Percentiles rank a stretch among this genome's conserved stretches.
phyloP scores from a whole-genome alignment of 2,113 vertebrate genomes.

The Chaetodon trifascialis region DNA sequence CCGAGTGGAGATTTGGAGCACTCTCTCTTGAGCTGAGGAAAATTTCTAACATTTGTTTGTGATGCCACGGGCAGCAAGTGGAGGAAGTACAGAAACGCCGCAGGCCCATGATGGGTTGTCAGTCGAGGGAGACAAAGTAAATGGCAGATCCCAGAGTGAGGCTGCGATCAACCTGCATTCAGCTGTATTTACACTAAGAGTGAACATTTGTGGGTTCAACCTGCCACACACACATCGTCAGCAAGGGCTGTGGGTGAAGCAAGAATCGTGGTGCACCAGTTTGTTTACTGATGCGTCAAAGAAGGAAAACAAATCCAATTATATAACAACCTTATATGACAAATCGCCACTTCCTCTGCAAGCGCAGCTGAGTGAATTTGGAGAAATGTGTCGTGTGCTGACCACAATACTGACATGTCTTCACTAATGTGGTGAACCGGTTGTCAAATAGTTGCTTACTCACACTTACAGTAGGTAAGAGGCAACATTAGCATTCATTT shows the following conservation, averaged over 20 bases:
- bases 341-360: not conserved
- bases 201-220: not conserved
- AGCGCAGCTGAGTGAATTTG: not conserved
- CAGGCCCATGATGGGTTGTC: constrained; percentile 5
- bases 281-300: constrained; percentile 1
- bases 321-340: not conserved
- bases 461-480: not conserved
- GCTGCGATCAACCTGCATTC: constrained; percentile 19
- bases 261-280: not conserved
- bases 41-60: constrained; percentile 29
- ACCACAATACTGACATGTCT: not conserved
- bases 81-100: constrained; percentile 9
- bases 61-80: constrained; percentile 27
- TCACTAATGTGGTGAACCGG: not conserved
- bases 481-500: not conserved
- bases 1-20: constrained; percentile 24
- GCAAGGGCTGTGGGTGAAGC: not conserved
- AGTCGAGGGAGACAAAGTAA: constrained; percentile 1
- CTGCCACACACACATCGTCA: not conserved
- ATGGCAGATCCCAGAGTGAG: constrained; percentile 7
- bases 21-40: constrained; percentile 17
- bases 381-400: not conserved
- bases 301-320: not conserved
- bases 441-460: not conserved
- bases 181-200: constrained; percentile 18